Conservation (phyloP, 2,113 vertebrate genomes). For the Catharus fuscescens region DNA sequence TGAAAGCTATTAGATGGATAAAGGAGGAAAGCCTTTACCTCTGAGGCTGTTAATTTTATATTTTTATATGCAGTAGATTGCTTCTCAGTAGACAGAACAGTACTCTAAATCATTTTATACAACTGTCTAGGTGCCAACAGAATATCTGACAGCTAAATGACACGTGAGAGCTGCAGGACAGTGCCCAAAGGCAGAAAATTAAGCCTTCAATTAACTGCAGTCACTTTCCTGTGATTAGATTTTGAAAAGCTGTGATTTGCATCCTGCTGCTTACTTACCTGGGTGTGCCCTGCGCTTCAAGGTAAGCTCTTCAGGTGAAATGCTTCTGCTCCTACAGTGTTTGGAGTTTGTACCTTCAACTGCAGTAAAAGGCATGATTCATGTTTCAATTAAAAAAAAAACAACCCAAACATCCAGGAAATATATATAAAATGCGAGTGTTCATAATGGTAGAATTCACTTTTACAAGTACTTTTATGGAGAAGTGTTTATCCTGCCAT, state of each 20-base stretch:
- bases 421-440: neutral
- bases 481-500: constrained; percentile 18
- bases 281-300: neutral
- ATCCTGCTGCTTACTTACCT: neutral
- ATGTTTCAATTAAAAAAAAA: neutral
- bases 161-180: neutral
- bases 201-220: neutral
- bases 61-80: neutral
- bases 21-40: neutral
- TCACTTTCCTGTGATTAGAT: neutral
- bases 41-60: neutral
- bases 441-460: neutral
- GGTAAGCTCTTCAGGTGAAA: neutral
- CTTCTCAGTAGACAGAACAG: neutral
- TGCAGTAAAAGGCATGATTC: constrained; percentile 42
- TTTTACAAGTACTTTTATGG: neutral
- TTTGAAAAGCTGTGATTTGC: constrained; percentile 19
- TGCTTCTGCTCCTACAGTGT: neutral
- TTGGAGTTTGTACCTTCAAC: constrained; percentile 39
- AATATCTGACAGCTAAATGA: neutral
- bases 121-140: neutral
- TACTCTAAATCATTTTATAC: neutral
- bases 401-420: neutral
- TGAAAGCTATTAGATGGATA: neutral
- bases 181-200: neutral